Evolutionary conservation across 2,888 invertebrate genomes (phyloP).

Genomic region (Bellardia pandia): DNA sequence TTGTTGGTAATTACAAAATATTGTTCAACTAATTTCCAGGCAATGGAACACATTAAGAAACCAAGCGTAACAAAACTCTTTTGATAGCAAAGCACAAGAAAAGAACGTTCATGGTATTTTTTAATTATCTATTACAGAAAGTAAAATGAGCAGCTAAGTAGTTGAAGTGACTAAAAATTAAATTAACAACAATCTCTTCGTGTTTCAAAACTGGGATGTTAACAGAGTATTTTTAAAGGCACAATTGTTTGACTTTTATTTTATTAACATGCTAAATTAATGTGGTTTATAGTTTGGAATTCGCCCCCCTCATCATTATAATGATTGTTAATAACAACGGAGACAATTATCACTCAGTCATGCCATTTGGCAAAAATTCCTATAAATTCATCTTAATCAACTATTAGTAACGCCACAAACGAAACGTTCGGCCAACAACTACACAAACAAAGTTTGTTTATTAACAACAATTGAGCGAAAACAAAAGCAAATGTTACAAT

Average conservation of each 20-base stretch:
- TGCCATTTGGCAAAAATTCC: conserved; percentile 1
- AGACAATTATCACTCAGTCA: conserved; percentile 47
- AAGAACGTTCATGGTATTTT: no score
- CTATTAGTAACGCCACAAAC: conserved; percentile 27
- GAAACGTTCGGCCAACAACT: background rate
- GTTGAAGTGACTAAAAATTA: conserved; percentile 14
- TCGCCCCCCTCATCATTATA: conserved; percentile 4
- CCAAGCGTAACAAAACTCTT: conserved; percentile 32
- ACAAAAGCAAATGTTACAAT: background rate
- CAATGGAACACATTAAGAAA: conserved; percentile 33
- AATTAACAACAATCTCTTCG: background rate
- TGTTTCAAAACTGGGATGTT: background rate
- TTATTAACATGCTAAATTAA: no score
- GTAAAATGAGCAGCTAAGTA: no score
- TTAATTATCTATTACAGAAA: no score
- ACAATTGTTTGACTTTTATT: no score
- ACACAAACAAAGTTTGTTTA: background rate
- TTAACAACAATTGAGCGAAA: background rate
- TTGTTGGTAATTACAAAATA: conserved; percentile 59
- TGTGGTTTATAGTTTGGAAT: no score
- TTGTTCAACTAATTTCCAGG: conserved; percentile 53
- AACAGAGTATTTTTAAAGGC: background rate
- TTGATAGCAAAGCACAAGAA: background rate
- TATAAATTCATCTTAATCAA: conserved; percentile 49
- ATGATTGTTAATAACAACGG: conserved; percentile 1